phyloP scores from a whole-genome alignment of 2,888 invertebrate species.

The Rhamnusium bicolor region DNA sequence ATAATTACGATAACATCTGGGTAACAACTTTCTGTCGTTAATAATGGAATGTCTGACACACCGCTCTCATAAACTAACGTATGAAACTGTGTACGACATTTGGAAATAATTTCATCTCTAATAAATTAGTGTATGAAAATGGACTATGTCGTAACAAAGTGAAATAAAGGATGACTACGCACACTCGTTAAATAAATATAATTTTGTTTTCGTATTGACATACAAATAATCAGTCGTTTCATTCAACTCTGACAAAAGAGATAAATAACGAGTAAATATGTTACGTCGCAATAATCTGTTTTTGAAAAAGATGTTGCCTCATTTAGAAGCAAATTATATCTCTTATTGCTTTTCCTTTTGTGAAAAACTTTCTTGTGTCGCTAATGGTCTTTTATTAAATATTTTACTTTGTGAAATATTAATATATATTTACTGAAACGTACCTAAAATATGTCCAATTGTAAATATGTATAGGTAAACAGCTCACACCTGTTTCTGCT shows the following conservation, averaged over 20 bases:
- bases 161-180: background rate
- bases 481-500: background rate
- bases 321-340: constrained; percentile 14
- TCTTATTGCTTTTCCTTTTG: background rate
- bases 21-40: background rate
- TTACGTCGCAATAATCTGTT: constrained; percentile 15
- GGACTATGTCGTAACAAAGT: no score
- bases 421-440: background rate
- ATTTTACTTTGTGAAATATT: background rate
- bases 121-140: no score
- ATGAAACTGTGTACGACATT: background rate
- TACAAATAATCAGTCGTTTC: constrained; percentile 22
- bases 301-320: constrained; percentile 7
- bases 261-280: constrained; percentile 26
- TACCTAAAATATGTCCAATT: background rate
- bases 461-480: background rate
- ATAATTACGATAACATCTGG: background rate
- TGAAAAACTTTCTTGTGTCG: constrained; percentile 2
- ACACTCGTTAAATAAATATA: constrained; percentile 1
- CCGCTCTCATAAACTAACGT: background rate
- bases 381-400: background rate
- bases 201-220: constrained; percentile 18
- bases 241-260: constrained; percentile 22
- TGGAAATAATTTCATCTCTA: no score
- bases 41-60: background rate